Evolutionary conservation across 2,113 vertebrate species (phyloP), one percentile per base, ranked within the genome.

Genomic region (Chinchilla lanigera): DNA sequence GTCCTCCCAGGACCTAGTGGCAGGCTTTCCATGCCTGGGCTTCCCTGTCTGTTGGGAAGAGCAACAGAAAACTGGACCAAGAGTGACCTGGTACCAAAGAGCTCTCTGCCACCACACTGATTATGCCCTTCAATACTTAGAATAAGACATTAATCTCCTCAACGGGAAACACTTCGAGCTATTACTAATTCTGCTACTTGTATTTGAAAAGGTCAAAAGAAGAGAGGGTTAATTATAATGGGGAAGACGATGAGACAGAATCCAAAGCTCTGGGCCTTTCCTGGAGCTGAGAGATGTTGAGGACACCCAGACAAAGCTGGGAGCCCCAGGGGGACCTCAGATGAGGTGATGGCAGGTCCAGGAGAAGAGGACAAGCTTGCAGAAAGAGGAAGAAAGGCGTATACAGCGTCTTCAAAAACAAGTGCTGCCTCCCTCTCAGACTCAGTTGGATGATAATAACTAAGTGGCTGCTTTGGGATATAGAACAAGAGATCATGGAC

Each of bases 381-480:
- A 78, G 5, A 87, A 35, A 80, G 56, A 90, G 71, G 56, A 81
- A 22, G 58, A 30, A 77, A 35, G 11, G 50, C 67, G 4, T 1
- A 20, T 0, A 20, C 9, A 61, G 7, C 20, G 61, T 50, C 65
- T 52, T 90, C 73, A 63, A 44, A 86, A 81, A 80, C 5, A 44
- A 88, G 61, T n/a, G 4, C 50, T 5, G 38, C 38, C 16, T 86
- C 50, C 24, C 38, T 86, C 69, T 75, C 24, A 65, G 30, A 75
- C 61, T 89, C 86, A 44, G 14, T 58, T 75, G 50, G 26, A 67
- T 86, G 67, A 80, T 28, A 89, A 38, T 69, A 61, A 87, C n/a
- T 41, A 38, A 88, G 60, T 47, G 28, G n/a, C 80, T 90, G 75
- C 33, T 92, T n/a, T 9, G 4, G 87, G 35, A 61, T 16, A 22